Evolutionary conservation across 2,888 invertebrate genomes (phyloP).

Genomic region (Mythimna loreyi): DNA sequence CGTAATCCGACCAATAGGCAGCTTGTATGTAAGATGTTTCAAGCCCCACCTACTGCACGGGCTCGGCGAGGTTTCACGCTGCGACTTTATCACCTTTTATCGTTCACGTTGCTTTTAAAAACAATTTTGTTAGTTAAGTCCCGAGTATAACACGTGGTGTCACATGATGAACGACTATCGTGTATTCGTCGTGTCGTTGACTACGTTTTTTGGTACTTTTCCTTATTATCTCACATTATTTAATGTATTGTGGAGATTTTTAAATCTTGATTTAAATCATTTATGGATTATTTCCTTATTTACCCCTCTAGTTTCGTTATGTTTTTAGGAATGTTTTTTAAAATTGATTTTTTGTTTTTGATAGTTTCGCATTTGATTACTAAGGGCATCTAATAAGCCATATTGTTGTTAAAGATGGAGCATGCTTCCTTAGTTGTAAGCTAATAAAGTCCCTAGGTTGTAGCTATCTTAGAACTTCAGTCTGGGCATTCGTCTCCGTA

Average conservation of each 20-base stretch:
- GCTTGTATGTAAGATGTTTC: conserved; percentile 6
- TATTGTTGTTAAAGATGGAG: too few species aligned
- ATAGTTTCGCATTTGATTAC: too few species aligned
- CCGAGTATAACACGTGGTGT: conserved; percentile 18
- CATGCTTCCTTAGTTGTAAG: too few species aligned
- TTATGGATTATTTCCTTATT: neutral
- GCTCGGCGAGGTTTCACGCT: conserved; percentile 9
- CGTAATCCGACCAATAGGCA: conserved; percentile 23
- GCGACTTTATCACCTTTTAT: conserved; percentile 33
- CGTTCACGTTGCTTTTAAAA: conserved; percentile 12
- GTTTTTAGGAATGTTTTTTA: neutral
- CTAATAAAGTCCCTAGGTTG: too few species aligned
- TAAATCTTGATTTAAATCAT: neutral
- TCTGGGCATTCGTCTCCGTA: too few species aligned
- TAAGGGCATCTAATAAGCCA: too few species aligned
- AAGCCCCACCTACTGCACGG: conserved; percentile 35
- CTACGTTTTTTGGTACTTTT: neutral
- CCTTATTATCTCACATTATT: neutral
- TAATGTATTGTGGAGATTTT: neutral
- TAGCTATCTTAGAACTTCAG: too few species aligned
- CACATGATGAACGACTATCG: conserved; percentile 13
- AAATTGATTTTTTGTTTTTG: too few species aligned
- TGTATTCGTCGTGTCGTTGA: conserved; percentile 8
- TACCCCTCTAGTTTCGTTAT: neutral
- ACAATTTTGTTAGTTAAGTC: conserved; percentile 16